phyloP scores from a whole-genome alignment of 2,113 vertebrate species.

The Progne subis region DNA sequence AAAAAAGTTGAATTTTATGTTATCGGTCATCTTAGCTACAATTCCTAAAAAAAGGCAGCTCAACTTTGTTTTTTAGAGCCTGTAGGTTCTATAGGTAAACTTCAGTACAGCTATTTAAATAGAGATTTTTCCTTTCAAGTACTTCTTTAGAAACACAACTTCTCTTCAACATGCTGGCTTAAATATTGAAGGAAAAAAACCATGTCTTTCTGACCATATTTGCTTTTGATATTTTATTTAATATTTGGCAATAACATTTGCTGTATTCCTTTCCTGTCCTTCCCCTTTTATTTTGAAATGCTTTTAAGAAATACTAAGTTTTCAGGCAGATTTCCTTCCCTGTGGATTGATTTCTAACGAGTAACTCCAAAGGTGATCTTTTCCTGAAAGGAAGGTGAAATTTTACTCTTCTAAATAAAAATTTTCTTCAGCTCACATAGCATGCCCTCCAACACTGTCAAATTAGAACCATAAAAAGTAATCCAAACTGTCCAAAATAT shows the following conservation, averaged over 20 bases:
- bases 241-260: background rate
- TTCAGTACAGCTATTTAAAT: background rate
- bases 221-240: background rate
- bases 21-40: background rate
- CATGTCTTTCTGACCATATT: background rate
- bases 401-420: background rate
- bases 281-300: background rate
- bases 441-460: accelerated
- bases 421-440: background rate
- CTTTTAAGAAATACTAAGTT: background rate
- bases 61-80: background rate
- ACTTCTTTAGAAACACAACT: background rate
- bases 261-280: background rate
- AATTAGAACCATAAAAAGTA: background rate
- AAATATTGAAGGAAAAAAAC: background rate
- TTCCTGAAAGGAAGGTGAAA: background rate
- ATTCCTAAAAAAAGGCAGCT: background rate
- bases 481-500: background rate
- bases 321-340: background rate
- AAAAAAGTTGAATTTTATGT: background rate
- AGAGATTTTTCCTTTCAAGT: background rate
- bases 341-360: background rate
- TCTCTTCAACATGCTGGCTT: background rate
- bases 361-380: background rate
- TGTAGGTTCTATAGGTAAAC: background rate